phyloP scores from a whole-genome alignment of 2,797 vertebrate genomes.

The Heterohyrax brucei region DNA sequence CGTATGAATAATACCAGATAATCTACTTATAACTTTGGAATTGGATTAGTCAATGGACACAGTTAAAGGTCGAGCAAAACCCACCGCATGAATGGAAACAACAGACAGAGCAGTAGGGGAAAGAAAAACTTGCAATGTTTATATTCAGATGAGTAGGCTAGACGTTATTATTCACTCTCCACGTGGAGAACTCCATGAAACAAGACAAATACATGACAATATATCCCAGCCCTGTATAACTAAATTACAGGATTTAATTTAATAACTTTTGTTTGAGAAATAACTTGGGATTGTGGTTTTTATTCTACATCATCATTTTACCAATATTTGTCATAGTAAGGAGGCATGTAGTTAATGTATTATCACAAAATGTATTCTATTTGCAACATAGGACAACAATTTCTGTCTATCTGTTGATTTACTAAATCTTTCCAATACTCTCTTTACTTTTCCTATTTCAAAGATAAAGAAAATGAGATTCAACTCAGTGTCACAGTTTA shows the following conservation, averaged over 20 bases:
- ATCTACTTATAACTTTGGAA: not conserved
- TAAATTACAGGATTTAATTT: not conserved
- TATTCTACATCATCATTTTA: not conserved
- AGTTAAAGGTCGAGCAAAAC: not conserved
- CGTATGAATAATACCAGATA: conserved; percentile 26
- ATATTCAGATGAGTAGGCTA: not conserved
- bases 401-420: not conserved
- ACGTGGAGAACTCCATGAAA: not conserved
- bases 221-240: not conserved
- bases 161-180: not conserved
- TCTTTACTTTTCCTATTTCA: not conserved
- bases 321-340: not conserved
- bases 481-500: not conserved
- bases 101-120: not conserved
- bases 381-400: not conserved
- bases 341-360: not conserved
- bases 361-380: not conserved
- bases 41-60: not conserved
- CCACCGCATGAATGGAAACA: not conserved
- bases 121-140: not conserved
- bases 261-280: not conserved
- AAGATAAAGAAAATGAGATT: conserved; percentile 9
- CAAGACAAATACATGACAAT: not conserved
- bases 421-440: not conserved
- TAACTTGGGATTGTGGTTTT: not conserved